Conservation (phyloP, 2,113 vertebrate genomes). For the Pollachius pollachius region DNA sequence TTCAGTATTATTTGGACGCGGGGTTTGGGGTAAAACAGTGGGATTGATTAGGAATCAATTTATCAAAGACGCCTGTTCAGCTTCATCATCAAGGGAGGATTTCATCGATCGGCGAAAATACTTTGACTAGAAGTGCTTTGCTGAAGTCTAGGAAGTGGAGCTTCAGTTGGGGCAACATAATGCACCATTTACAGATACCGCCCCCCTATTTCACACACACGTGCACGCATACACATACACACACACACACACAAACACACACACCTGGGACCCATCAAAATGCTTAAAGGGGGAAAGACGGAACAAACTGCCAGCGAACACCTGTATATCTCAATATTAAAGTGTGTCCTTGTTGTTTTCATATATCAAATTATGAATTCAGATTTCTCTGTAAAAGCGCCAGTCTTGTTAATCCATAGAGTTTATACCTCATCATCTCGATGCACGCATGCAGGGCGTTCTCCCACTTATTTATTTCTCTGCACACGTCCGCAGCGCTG, state of each 20-base stretch:
- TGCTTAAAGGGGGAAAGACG: constrained; percentile 8
- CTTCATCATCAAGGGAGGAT: constrained; percentile 15
- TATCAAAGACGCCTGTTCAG: constrained; percentile 6
- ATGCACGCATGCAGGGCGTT: constrained; percentile 41
- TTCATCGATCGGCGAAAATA: constrained; percentile 64
- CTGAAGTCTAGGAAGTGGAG: constrained; percentile 56
- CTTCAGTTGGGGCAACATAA: constrained; percentile 44
- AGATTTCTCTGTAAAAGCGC: constrained; percentile 36
- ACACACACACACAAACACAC: constrained; percentile 1
- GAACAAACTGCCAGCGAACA: constrained; percentile 13
- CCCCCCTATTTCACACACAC: neutral
- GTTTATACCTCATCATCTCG: constrained; percentile 43
- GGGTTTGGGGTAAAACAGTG: constrained; percentile 22
- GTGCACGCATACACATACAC: neutral
- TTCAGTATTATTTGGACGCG: neutral
- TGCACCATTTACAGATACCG: constrained; percentile 53
- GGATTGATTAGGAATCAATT: constrained; percentile 62
- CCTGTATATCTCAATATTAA: too few species aligned
- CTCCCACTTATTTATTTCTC: constrained; percentile 24
- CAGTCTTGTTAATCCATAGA: constrained; percentile 49
- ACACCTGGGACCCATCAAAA: constrained; percentile 1
- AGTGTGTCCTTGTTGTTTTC: neutral
- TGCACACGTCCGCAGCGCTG: too few species aligned
- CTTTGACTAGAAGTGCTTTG: constrained; percentile 58
- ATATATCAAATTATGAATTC: constrained; percentile 33